Evolutionary conservation across 2,797 vertebrate genomes (phyloP), one percentile per base, ranked within the genome.

Genomic region (Typhlichthys eigenmanni): DNA sequence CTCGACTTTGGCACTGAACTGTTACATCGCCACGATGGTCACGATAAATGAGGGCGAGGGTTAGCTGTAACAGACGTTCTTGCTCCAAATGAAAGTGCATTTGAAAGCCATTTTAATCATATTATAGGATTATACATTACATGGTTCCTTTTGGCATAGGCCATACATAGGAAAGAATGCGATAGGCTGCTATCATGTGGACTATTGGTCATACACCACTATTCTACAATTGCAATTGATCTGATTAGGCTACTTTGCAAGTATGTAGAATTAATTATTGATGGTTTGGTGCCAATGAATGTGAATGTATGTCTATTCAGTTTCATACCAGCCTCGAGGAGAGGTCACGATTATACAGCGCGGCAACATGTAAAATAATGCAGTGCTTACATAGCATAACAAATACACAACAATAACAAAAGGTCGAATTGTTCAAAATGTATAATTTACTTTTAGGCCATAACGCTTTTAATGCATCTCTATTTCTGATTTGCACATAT

Each of bases 311-410:
- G 46, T 16, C 45, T 7, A 16, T 32, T 55, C 34, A 51, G 13
- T 4, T 2, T 3, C 55, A 5, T 34, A 14, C 19, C 55, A 48
- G 55, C 64, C 67, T 53, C 50, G 13, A 62, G n/a, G 55, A 69
- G 58, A 81, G 79, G 82, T 82, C 78, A 83, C 19, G 38, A 47
- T 52, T 5, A 29, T 61, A 29, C 75, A 50, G 48, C 19, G 19
- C 19, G 53, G 34, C 13, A 67, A 38, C 48, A 46, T 13, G 48
- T 60, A 58, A 66, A 46, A 60, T 64, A 38, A 51, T 50, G 64
- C 47, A 1, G n/a, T 62, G 29, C 11, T 10, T 48, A 38, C 34
- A 38, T 38, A 38, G 8, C 34, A 38, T 38, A 38, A 38, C 34
- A 38, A 38, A 8, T 34, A 34, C 34, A 34, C 8, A 38, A 38